Conservation (phyloP, 2,888 invertebrate genomes). For the Cryptus viduatorius region DNA sequence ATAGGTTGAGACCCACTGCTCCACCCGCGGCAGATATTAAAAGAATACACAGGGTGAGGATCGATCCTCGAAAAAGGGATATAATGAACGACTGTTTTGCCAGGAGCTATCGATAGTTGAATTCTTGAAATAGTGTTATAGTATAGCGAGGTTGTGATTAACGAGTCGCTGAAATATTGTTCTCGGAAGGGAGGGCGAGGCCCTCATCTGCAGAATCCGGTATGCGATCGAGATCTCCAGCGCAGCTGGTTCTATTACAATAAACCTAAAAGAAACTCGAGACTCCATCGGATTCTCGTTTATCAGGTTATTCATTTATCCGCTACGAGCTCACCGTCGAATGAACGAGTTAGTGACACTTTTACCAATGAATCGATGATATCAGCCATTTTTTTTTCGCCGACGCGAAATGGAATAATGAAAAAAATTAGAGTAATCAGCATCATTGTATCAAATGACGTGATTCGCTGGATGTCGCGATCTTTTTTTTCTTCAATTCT, state of each 20-base stretch:
- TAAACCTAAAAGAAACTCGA: constrained; percentile 33
- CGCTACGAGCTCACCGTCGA: background rate
- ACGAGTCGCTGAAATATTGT: constrained; percentile 69
- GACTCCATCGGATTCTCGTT: constrained; percentile 43
- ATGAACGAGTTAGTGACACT: background rate
- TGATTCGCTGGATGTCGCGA: too few relatives aligned
- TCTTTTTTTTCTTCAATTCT: too few relatives aligned
- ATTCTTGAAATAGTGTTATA: constrained; percentile 58
- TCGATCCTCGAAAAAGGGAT: constrained; percentile 43
- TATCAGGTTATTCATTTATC: constrained; percentile 49
- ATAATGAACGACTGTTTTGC: constrained; percentile 40
- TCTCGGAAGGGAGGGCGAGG: constrained; percentile 61
- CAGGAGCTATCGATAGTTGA: constrained; percentile 65
- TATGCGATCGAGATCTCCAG: constrained; percentile 45
- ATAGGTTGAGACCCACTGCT: constrained; percentile 46
- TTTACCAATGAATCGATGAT: constrained; percentile 1
- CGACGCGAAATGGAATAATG: too few relatives aligned
- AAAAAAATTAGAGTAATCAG: too few relatives aligned
- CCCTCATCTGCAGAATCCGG: constrained; percentile 31
- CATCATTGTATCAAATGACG: too few relatives aligned
- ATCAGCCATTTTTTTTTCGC: background rate
- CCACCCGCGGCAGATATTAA: constrained; percentile 25
- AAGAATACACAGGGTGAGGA: constrained; percentile 30
- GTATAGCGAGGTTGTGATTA: constrained; percentile 61
- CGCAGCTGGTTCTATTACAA: constrained; percentile 52